phyloP scores from a whole-genome alignment of 2,113 vertebrate species.

The Lanius collurio region DNA sequence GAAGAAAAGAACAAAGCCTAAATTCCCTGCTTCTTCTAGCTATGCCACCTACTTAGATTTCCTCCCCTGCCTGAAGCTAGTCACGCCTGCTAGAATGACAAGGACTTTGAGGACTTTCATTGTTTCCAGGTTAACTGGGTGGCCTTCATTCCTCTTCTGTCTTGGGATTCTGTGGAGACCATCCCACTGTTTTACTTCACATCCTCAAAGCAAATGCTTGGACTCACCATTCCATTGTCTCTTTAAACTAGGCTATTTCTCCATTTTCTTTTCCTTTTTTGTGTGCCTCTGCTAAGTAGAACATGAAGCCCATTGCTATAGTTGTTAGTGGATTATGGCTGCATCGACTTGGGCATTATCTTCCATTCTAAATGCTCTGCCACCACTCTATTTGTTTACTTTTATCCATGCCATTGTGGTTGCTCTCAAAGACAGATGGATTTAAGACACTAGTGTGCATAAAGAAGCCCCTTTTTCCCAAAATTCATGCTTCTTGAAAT shows the following conservation, averaged over 20 bases:
- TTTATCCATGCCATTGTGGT: background rate
- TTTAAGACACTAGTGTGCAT: background rate
- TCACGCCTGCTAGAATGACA: background rate
- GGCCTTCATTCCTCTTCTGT: conserved; percentile 37
- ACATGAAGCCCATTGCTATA: background rate
- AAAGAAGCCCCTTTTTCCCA: background rate
- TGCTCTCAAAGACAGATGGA: background rate
- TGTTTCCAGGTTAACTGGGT: conserved; percentile 64
- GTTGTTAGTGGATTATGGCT: background rate
- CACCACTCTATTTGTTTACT: background rate
- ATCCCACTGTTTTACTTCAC: conserved; percentile 43
- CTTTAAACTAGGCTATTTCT: conserved; percentile 10
- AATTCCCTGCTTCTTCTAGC: background rate
- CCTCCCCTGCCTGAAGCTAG: conserved; percentile 32
- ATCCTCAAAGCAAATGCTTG: conserved; percentile 41
- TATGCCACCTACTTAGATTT: conserved; percentile 57
- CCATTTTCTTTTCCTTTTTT: background rate
- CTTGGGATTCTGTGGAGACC: conserved; percentile 11
- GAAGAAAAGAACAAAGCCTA: background rate
- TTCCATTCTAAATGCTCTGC: background rate
- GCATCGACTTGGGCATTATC: background rate
- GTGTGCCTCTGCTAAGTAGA: background rate
- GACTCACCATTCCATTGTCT: conserved; percentile 23
- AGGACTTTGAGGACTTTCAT: conserved; percentile 32
- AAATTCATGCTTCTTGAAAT: background rate